These are phyloP conservation scores for Uloborus plumipes DNA, from an alignment of 2,888 invertebrate species.

Conservation along the genomic window DNA sequence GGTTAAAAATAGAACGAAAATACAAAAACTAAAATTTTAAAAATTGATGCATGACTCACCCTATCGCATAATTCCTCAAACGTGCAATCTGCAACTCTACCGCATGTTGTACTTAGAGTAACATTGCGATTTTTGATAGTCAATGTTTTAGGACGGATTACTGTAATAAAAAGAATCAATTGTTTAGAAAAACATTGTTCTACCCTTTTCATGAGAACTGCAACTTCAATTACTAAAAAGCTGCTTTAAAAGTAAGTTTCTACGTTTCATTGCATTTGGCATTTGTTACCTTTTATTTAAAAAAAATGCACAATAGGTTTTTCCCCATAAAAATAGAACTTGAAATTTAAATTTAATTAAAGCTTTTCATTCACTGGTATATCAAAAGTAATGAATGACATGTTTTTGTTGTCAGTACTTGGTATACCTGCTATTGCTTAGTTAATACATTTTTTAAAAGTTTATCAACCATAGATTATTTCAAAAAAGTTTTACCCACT, in stretches of 20 bases:
- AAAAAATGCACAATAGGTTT: background rate
- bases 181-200: background rate
- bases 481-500: too few relatives aligned
- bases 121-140: constrained; percentile 92
- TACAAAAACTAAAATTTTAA: too few relatives aligned
- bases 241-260: constrained; percentile 6
- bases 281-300: too few relatives aligned
- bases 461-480: too few relatives aligned
- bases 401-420: too few relatives aligned
- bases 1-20: too few relatives aligned
- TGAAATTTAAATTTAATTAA: background rate
- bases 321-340: background rate
- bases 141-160: constrained; percentile 85
- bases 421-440: too few relatives aligned
- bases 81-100: constrained; percentile 87
- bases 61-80: constrained; percentile 93
- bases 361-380: background rate
- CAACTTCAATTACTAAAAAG: constrained; percentile 11
- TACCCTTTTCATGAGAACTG: background rate
- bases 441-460: too few relatives aligned
- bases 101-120: constrained; percentile 87
- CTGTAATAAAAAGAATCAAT: constrained; percentile 64
- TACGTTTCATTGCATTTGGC: background rate
- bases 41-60: constrained; percentile 73
- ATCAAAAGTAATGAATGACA: too few relatives aligned